These are phyloP conservation scores for Rhinolophus ferrumequinum DNA, from an alignment of 2,113 vertebrate species.

Conservation along the genomic window DNA sequence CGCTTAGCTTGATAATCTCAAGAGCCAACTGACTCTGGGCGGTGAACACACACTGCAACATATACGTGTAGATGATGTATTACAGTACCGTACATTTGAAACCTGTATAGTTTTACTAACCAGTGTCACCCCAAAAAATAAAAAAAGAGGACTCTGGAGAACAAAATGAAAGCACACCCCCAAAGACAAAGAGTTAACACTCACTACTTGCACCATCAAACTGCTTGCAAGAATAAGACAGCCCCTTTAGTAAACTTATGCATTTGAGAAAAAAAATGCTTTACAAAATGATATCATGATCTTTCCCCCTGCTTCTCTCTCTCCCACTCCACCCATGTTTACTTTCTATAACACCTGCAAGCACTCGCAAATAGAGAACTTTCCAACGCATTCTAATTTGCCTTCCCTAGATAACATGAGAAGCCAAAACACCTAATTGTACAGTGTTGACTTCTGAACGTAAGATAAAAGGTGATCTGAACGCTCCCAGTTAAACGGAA, in stretches of 20 bases:
- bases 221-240: not conserved
- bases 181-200: not conserved
- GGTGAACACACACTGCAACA: too few relatives aligned
- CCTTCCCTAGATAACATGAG: not conserved
- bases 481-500: not conserved
- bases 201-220: not conserved
- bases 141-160: not conserved
- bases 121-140: too few relatives aligned
- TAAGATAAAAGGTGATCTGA: not conserved
- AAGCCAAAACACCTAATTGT: not conserved
- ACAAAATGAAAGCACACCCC: not conserved
- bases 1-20: too few relatives aligned
- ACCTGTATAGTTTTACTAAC: too few relatives aligned
- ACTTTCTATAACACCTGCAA: not conserved
- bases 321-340: not conserved
- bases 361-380: not conserved
- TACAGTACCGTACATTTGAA: too few relatives aligned
- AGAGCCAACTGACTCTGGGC: too few relatives aligned
- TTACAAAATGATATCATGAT: not conserved
- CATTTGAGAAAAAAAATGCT: not conserved
- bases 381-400: accelerated
- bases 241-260: too few relatives aligned
- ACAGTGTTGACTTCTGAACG: not conserved
- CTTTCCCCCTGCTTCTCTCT: not conserved
- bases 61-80: too few relatives aligned